Base-by-base conservation (phyloP, 2,888 invertebrate species). In the Amiota mariae region DNA sequence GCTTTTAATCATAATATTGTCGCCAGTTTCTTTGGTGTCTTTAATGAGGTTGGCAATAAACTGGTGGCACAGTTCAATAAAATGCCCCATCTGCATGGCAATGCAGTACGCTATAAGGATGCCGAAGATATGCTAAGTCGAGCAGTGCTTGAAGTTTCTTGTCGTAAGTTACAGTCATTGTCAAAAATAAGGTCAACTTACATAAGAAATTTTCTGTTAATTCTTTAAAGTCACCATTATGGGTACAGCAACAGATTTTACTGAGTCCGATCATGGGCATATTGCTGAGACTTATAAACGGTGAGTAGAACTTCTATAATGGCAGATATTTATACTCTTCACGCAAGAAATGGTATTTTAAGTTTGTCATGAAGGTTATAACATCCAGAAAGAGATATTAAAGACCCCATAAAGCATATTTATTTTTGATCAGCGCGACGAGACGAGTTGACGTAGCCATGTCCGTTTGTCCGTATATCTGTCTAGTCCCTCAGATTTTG, bases 81-180 rank as follows among this genome's bases (percentile, higher is more conserved):
- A 10, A 71, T 77, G 59, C 61, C 79, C 8, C 77, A 85, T 11
- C 72, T 87, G 10, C 80, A 79, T 18, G 87, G 81, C 8, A 51
- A 76, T 13, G 71, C 72, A 2, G 80, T 87, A 0, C 77, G 79
- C 36, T 89, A 85, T 67, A 81, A 85, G 51, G 85, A 82, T 49
- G 84, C 88, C 48, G 89, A 89, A 75, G 87, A 89, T 74, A 79
- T 88, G 74, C 82, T 89, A n/a, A 85, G 87, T 71, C 80, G 89
- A 20, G 88, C 88, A 8, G 88, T 89, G 0, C 75, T 88, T 20
- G 87, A 89, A 73, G 86, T 87, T 8, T 89, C 88, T 36, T 88
- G 89, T 72, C 84, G 88, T 88, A 75, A 88, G 88, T 85, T 63
- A 78, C 2, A 24, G 2, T 2, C 68, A 48, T 48, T 6, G 4